Conservation (phyloP, 2,888 invertebrate genomes). For the Hirtodrosophila confusa region DNA sequence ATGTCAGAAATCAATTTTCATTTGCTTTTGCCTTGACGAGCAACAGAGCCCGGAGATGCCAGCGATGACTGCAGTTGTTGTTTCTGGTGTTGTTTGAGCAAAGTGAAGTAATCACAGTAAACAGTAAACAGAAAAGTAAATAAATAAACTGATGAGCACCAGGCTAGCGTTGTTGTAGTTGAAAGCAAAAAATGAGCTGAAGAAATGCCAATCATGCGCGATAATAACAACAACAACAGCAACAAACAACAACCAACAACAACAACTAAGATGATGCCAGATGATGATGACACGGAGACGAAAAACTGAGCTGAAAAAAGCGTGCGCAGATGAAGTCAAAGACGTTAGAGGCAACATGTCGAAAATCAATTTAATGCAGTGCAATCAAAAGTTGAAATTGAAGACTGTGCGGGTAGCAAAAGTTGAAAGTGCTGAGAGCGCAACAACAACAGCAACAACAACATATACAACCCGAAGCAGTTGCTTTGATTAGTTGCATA, state of each 20-base stretch:
- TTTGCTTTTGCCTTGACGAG: conserved; percentile 27
- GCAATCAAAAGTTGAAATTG: conserved; percentile 75
- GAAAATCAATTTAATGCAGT: conserved; percentile 78
- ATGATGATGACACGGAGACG: conserved; percentile 34
- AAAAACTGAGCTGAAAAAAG: conserved; percentile 16
- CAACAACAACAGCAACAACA: conserved; percentile 36
- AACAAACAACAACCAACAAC: conserved; percentile 21
- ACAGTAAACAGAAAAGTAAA: conserved; percentile 51
- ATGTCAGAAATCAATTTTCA: conserved; percentile 65
- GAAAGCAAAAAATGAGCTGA: conserved; percentile 37
- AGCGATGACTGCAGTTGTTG: conserved; percentile 39
- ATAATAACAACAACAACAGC: conserved; percentile 63
- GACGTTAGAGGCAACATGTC: conserved; percentile 48
- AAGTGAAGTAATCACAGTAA: conserved; percentile 75
- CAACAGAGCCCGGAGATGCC: neutral
- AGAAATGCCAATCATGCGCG: conserved; percentile 78
- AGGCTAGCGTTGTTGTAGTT: conserved; percentile 20
- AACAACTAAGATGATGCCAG: conserved; percentile 20
- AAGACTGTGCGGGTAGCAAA: conserved; percentile 47
- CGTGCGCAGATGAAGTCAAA: conserved; percentile 31
- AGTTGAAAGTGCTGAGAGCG: conserved; percentile 54
- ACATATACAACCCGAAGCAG: conserved; percentile 16
- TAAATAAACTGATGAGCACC: conserved; percentile 65
- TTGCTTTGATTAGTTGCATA: conserved; percentile 56
- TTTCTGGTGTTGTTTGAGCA: conserved; percentile 37